phyloP scores from a whole-genome alignment of 2,888 invertebrate species.

The Synanthedon vespiformis region DNA sequence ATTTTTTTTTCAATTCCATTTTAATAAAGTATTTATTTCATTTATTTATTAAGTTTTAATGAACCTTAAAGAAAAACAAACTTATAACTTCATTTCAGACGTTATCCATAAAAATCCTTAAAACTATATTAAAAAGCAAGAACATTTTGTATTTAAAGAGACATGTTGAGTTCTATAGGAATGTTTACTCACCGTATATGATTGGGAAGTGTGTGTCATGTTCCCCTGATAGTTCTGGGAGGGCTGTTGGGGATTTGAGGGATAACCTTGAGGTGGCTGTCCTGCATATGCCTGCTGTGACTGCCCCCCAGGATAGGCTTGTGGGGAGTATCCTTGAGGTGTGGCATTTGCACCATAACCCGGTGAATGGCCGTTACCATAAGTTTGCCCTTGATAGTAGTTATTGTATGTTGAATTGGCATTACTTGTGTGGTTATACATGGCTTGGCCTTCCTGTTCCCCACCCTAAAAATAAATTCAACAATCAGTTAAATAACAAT shows the following conservation, averaged over 20 bases:
- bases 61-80: too few relatives aligned
- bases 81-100: too few relatives aligned
- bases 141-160: background rate
- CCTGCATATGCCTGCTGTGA: slow-evolving; percentile 40
- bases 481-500: too few relatives aligned
- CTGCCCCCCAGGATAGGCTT: slow-evolving; percentile 45
- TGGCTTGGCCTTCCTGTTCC: slow-evolving; percentile 55
- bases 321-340: slow-evolving; percentile 56
- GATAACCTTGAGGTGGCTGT: slow-evolving; percentile 46
- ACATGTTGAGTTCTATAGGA: background rate
- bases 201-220: slow-evolving; percentile 60
- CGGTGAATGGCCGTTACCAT: slow-evolving; percentile 61
- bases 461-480: slow-evolving; percentile 34
- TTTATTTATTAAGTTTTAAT: too few relatives aligned
- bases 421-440: slow-evolving; percentile 57
- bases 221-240: slow-evolving; percentile 54
- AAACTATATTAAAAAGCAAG: background rate
- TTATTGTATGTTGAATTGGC: slow-evolving; percentile 53
- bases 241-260: slow-evolving; percentile 52
- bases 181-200: slow-evolving; percentile 54
- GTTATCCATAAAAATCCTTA: background rate
- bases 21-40: too few relatives aligned
- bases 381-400: slow-evolving; percentile 59
- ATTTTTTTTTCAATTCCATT: too few relatives aligned
- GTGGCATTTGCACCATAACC: slow-evolving; percentile 46